Conservation (phyloP, 2,888 invertebrate genomes). For the Dilophus febrilis region DNA sequence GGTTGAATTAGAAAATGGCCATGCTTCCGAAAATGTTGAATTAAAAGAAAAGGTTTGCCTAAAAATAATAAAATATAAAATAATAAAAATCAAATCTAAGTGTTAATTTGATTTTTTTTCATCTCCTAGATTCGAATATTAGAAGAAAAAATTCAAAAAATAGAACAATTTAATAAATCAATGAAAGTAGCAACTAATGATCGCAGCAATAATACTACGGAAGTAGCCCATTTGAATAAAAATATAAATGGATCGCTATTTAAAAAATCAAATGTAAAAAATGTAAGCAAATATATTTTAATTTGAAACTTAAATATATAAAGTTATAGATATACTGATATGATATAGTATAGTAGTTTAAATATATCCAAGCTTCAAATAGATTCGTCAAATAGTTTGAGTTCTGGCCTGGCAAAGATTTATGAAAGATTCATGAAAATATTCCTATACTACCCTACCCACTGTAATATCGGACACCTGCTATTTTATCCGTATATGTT, state of each 20-base stretch:
- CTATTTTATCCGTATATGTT: too few species aligned
- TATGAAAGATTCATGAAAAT: too few species aligned
- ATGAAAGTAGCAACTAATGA: too few species aligned
- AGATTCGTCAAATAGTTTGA: too few species aligned
- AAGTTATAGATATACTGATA: too few species aligned
- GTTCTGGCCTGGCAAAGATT: too few species aligned
- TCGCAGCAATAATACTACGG: background rate
- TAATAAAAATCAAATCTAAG: background rate
- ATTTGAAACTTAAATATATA: too few species aligned
- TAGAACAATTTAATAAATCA: constrained; percentile 11
- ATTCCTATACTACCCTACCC: too few species aligned
- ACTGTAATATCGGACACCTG: too few species aligned
- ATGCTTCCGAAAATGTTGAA: constrained; percentile 9
- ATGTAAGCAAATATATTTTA: constrained; percentile 2
- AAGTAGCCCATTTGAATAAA: too few species aligned
- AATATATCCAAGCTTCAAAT: too few species aligned
- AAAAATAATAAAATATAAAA: background rate
- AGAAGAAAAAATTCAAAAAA: constrained; percentile 15
- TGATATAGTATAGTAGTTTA: too few species aligned
- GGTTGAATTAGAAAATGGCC: constrained; percentile 11
- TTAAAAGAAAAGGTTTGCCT: constrained; percentile 10
- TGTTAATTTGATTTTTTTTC: background rate
- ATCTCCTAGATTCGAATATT: constrained; percentile 2
- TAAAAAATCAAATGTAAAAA: constrained; percentile 9
- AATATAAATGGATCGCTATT: constrained; percentile 7